Percentiles rank a stretch among this genome's conserved stretches.
Conservation (phyloP, 2,113 vertebrate species). For the Mastomys coucha region DNA sequence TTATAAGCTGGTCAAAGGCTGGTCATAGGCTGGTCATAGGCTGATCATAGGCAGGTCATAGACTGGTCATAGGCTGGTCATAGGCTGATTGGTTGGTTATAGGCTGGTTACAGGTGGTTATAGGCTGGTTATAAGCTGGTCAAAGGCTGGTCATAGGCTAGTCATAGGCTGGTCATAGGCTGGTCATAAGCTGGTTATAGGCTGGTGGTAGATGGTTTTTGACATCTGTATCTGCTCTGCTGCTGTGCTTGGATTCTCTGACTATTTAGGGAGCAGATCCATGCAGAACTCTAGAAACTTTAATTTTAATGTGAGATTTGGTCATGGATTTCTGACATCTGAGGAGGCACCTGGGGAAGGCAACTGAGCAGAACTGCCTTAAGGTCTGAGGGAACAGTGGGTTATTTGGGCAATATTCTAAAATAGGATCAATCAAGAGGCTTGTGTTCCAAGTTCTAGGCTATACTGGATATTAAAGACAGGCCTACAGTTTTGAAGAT, state of each 20-base stretch:
- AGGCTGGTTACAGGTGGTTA: background rate
- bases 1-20: background rate
- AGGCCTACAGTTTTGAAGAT: background rate
- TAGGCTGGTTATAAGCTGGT: background rate
- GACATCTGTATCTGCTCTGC: background rate
- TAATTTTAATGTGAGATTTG: background rate
- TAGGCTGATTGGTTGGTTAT: no score
- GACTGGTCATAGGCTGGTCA: background rate
- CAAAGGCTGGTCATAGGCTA: background rate
- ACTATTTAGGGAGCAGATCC: background rate
- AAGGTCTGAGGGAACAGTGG: background rate
- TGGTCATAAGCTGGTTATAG: background rate
- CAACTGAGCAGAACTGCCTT: background rate
- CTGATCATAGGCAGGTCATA: background rate
- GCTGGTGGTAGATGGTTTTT: background rate
- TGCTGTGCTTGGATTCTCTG: background rate
- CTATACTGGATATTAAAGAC: background rate
- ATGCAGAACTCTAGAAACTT: background rate
- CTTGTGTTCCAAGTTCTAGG: background rate
- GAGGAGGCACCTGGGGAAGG: background rate
- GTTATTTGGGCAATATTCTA: background rate
- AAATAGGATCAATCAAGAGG: background rate
- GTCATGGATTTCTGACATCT: slow-evolving; percentile 18
- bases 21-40: background rate
- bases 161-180: background rate